These are phyloP conservation scores for Sternotherus odoratus DNA, from an alignment of 2,797 vertebrate species.

Conservation along the genomic window DNA sequence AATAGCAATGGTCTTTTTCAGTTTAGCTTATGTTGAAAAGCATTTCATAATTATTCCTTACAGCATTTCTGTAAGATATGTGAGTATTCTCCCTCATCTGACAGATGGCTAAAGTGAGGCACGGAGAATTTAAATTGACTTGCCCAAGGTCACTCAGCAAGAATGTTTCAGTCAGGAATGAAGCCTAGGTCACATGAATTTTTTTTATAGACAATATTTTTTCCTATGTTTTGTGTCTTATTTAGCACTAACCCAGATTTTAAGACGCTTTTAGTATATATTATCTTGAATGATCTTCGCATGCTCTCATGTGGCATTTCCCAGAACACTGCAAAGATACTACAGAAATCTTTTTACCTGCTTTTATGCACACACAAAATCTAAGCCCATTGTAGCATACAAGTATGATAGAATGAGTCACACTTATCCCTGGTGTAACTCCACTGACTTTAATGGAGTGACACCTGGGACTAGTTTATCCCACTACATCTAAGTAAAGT, in stretches of 20 bases:
- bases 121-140: conserved; percentile 15
- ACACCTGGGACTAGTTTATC: not conserved
- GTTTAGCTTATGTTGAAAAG: not conserved
- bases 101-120: not conserved
- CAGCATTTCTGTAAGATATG: not conserved
- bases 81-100: conserved; percentile 20
- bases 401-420: not conserved
- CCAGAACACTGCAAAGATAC: conserved; percentile 38
- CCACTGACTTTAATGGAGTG: not conserved
- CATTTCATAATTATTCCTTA: not conserved
- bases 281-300: not conserved
- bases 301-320: not conserved
- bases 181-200: not conserved
- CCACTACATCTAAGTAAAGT: not conserved
- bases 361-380: conserved; percentile 45
- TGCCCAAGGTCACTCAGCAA: not conserved
- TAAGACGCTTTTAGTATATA: not conserved
- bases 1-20: not conserved
- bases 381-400: not conserved
- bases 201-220: conserved; percentile 15
- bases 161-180: not conserved
- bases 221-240: conserved; percentile 36
- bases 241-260: conserved; percentile 26
- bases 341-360: conserved; percentile 32
- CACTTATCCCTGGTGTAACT: not conserved